A percentile compares a stretch with the other conserved stretches of the same genome.
Conservation (phyloP, 1,140 invertebrate genomes). For the Conus ventricosus region DNA sequence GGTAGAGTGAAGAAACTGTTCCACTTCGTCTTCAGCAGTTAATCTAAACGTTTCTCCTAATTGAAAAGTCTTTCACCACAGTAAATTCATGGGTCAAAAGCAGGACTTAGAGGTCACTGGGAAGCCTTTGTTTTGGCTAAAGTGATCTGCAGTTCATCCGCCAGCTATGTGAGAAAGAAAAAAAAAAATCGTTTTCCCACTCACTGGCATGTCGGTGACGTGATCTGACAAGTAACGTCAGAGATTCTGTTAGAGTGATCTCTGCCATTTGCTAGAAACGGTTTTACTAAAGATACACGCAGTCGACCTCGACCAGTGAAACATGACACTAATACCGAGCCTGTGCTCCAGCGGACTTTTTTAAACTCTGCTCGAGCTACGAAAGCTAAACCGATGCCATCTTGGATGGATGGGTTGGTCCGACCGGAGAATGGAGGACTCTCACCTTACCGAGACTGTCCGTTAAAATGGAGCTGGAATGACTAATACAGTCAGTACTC, state of each 20-base stretch:
- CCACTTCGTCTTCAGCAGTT: too few relatives aligned
- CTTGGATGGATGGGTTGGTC: conserved; percentile 35
- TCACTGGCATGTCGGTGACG: not conserved
- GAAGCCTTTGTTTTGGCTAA: not conserved
- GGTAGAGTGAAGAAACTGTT: too few relatives aligned
- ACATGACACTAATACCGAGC: not conserved
- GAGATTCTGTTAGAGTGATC: not conserved
- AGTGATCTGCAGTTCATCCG: not conserved
- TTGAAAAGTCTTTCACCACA: too few relatives aligned
- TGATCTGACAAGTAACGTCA: not conserved
- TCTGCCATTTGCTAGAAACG: not conserved
- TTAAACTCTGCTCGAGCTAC: not conserved
- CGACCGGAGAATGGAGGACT: conserved; percentile 15
- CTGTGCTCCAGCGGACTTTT: not conserved
- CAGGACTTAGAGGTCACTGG: too few relatives aligned
- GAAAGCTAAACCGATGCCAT: conserved; percentile 34
- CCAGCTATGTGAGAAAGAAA: not conserved
- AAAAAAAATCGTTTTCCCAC: conserved; percentile 1
- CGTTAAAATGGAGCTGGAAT: not conserved
- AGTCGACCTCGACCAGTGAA: not conserved
- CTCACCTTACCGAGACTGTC: conserved; percentile 37
- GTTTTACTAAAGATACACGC: not conserved
- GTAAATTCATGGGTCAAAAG: too few relatives aligned
- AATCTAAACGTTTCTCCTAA: too few relatives aligned
- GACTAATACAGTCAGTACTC: conserved; percentile 39